Evolutionary conservation across 2,797 vertebrate genomes (phyloP).

Genomic region (Novumbra hubbsi): DNA sequence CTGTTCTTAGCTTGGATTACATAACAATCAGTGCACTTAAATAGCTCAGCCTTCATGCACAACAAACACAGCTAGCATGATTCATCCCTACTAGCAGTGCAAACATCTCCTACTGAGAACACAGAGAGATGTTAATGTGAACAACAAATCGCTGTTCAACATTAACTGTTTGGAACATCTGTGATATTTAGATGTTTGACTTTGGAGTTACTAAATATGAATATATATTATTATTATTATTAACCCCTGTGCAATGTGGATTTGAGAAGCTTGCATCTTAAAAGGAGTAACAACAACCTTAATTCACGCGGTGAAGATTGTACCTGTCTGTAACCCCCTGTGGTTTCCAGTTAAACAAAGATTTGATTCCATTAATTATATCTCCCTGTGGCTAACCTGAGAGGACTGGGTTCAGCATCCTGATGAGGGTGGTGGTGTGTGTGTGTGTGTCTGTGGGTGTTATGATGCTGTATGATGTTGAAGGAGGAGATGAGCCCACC

Average conservation of each 20-base stretch:
- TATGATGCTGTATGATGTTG: neutral
- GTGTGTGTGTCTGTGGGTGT: neutral
- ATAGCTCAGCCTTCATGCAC: too few species aligned
- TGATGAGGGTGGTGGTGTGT: neutral
- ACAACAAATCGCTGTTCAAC: neutral
- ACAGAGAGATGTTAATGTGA: neutral
- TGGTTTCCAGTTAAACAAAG: slow-evolving; percentile 8
- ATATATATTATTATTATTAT: neutral
- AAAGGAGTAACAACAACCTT: slow-evolving; percentile 5
- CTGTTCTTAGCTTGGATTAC: slow-evolving; percentile 3
- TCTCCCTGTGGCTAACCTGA: slow-evolving; percentile 17
- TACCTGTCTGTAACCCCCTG: slow-evolving; percentile 11
- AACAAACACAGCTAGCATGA: too few species aligned
- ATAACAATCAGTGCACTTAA: neutral
- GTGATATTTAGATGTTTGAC: neutral
- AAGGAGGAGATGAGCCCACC: neutral
- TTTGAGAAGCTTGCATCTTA: slow-evolving; percentile 33
- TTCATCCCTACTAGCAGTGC: neutral
- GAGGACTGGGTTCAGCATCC: neutral
- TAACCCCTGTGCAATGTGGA: slow-evolving; percentile 59
- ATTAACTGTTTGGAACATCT: neutral
- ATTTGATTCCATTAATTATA: slow-evolving; percentile 23
- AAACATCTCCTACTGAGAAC: neutral
- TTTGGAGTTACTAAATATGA: neutral
- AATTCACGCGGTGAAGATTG: slow-evolving; percentile 8